These are phyloP conservation scores for Drosophila yakuba DNA, from an alignment of 1,140 invertebrate genomes.

Conservation along the genomic window DNA sequence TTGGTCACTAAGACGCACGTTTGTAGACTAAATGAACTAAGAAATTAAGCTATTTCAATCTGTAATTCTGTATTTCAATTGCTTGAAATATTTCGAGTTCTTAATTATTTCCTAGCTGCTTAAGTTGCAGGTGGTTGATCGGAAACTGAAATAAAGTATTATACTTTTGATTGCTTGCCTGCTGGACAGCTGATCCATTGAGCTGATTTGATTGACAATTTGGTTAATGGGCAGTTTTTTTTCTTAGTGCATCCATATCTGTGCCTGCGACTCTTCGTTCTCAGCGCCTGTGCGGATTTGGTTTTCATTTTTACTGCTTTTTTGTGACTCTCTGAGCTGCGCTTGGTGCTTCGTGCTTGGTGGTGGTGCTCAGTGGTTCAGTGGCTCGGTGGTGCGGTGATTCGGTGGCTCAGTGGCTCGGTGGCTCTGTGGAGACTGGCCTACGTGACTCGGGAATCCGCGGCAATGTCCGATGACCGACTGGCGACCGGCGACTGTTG, in stretches of 20 bases:
- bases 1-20: neutral
- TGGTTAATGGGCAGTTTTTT: neutral
- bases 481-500: constrained; percentile 39
- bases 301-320: constrained; percentile 7
- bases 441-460: constrained; percentile 77
- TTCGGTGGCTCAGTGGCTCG: constrained; percentile 5
- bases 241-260: constrained; percentile 10
- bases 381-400: constrained; percentile 5
- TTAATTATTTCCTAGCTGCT: too few relatives aligned
- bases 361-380: constrained; percentile 5
- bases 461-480: constrained; percentile 64
- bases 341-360: constrained; percentile 21
- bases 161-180: too few relatives aligned
- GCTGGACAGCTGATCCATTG: neutral
- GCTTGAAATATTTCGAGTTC: too few relatives aligned
- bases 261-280: constrained; percentile 22
- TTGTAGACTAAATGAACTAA: too few relatives aligned
- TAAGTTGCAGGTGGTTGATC: too few relatives aligned
- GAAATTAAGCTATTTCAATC: too few relatives aligned
- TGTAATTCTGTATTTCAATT: too few relatives aligned
- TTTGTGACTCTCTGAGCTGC: constrained; percentile 34
- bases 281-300: constrained; percentile 23
- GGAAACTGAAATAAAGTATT: too few relatives aligned
- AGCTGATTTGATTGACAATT: neutral
- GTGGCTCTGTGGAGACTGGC: constrained; percentile 35